Conservation (phyloP, 2,797 vertebrate genomes). For the Sebastes kiyomatsui region DNA sequence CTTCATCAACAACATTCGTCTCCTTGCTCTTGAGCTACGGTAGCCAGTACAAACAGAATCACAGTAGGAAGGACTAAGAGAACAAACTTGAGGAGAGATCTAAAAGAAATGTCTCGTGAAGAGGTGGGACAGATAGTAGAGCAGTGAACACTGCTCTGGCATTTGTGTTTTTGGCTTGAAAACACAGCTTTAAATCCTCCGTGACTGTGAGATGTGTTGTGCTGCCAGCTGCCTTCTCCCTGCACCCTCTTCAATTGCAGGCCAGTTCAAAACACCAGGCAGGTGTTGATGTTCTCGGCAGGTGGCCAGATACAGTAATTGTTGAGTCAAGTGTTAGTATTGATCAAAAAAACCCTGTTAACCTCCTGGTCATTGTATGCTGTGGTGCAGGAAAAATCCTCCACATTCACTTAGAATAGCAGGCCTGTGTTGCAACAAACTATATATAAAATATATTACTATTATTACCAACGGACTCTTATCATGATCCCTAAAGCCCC, state of each 20-base stretch:
- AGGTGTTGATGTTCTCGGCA: neutral
- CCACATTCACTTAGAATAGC: neutral
- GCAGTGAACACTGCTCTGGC: neutral
- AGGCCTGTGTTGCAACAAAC: neutral
- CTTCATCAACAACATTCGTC: neutral
- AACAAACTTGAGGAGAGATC: neutral
- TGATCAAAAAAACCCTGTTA: slow-evolving; percentile 14
- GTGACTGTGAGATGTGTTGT: neutral
- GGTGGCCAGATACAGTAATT: neutral
- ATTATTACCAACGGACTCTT: too few species aligned
- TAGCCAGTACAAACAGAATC: neutral
- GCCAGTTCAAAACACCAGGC: neutral
- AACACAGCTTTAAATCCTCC: slow-evolving; percentile 11
- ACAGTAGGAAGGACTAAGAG: neutral
- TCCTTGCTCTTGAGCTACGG: neutral
- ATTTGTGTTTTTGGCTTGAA: neutral
- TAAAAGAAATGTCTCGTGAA: neutral
- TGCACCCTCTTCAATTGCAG: neutral
- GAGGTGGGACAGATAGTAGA: neutral
- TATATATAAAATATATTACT: neutral
- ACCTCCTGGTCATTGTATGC: neutral
- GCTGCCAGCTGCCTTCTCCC: neutral
- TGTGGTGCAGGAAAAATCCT: neutral
- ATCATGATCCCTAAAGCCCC: neutral
- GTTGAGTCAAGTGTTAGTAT: neutral